A percentile compares a stretch with the other conserved stretches of the same genome.
Conservation (phyloP, 2,113 vertebrate genomes). For the Vulpes ferrilata region DNA sequence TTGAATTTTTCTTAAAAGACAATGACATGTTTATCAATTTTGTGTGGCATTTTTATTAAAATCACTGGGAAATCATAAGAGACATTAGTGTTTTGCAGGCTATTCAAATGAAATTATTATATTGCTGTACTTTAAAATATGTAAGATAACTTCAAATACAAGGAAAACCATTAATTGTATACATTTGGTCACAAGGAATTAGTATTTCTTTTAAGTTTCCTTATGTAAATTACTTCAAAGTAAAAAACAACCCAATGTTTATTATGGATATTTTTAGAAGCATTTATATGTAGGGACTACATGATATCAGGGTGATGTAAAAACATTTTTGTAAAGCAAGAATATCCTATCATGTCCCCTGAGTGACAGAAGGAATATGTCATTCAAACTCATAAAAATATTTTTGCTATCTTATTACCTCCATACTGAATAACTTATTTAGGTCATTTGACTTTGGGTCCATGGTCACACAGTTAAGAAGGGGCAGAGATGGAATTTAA, state of each 20-base stretch:
- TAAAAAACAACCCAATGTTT: constrained; percentile 30
- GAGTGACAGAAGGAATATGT: constrained; percentile 53
- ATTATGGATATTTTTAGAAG: constrained; percentile 72
- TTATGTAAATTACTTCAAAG: neutral
- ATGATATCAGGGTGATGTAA: constrained; percentile 69
- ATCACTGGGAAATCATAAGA: neutral
- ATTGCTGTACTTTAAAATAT: neutral
- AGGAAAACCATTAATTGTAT: neutral
- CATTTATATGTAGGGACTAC: constrained; percentile 59
- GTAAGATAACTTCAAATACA: neutral
- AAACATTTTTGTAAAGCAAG: constrained; percentile 57
- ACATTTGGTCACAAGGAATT: neutral
- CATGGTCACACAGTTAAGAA: neutral
- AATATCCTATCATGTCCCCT: constrained; percentile 27
- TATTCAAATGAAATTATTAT: neutral
- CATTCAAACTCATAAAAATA: constrained; percentile 73
- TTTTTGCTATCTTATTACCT: constrained; percentile 64
- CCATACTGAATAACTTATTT: neutral
- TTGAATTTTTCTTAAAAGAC: constrained; percentile 13
- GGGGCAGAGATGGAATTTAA: neutral
- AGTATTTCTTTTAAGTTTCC: neutral
- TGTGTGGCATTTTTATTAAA: neutral
- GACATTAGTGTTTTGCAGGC: neutral
- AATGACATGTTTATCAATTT: neutral
- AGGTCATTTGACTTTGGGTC: constrained; percentile 34